Conservation (phyloP, 2,888 invertebrate species). For the Melipona beecheii region DNA sequence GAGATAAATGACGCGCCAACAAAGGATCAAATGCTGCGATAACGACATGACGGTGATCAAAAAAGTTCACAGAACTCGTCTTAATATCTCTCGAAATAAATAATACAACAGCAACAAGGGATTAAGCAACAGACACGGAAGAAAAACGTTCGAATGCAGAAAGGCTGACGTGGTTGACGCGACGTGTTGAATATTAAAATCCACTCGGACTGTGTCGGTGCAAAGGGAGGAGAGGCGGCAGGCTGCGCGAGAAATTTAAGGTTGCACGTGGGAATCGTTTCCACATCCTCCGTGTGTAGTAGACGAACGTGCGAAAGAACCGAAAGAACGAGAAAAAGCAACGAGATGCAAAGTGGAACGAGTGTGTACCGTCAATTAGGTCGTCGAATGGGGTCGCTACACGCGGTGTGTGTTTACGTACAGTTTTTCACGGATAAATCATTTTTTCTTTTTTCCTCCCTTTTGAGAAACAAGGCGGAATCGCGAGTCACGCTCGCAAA, state of each 20-base stretch:
- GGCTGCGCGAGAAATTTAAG: too few relatives aligned
- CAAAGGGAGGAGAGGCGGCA: neutral
- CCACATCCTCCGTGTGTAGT: neutral
- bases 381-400: conserved; percentile 31
- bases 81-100: too few relatives aligned
- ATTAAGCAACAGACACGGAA: too few relatives aligned
- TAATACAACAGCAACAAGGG: too few relatives aligned
- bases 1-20: too few relatives aligned
- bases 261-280: neutral
- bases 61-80: neutral
- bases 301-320: neutral
- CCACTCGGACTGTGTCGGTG: fast-evolving
- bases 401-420: neutral
- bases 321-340: neutral
- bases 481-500: conserved; percentile 28
- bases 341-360: neutral
- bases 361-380: conserved; percentile 27
- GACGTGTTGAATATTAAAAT: neutral
- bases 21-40: too few relatives aligned
- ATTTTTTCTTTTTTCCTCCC: neutral
- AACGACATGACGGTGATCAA: neutral
- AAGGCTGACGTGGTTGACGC: neutral
- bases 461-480: neutral
- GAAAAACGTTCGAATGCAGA: too few relatives aligned
- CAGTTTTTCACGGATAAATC: conserved; percentile 14